A percentile compares a stretch with the other conserved stretches of the same genome.
Conservation (phyloP, 2,888 invertebrate genomes). For the Ochropleura leucogaster region DNA sequence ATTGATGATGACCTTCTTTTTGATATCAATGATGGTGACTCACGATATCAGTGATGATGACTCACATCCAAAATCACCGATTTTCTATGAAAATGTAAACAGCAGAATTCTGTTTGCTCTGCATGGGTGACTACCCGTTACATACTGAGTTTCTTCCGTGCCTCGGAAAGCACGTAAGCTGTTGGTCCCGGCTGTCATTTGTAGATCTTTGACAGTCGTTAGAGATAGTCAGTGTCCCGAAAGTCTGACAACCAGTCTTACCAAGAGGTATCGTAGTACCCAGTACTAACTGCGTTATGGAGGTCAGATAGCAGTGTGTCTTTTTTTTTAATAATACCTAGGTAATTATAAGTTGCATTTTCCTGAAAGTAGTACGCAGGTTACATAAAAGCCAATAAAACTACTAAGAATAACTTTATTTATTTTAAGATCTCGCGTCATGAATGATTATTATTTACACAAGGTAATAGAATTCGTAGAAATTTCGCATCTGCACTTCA, state of each 20-base stretch:
- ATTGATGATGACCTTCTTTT: background rate
- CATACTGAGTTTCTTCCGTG: too few relatives aligned
- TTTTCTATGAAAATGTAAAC: slow-evolving; percentile 34
- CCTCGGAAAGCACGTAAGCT: too few relatives aligned
- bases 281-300: too few relatives aligned
- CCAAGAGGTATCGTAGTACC: too few relatives aligned
- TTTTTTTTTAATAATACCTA: background rate
- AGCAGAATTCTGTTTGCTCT: slow-evolving; percentile 1
- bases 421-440: slow-evolving; percentile 2
- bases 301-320: too few relatives aligned
- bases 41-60: background rate
- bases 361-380: background rate
- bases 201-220: too few relatives aligned
- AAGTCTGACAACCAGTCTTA: too few relatives aligned
- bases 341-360: background rate
- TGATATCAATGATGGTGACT: too few relatives aligned
- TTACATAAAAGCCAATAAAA: background rate
- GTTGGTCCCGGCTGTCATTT: too few relatives aligned
- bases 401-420: background rate
- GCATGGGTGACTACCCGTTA: too few relatives aligned
- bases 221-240: too few relatives aligned
- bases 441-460: slow-evolving; percentile 1
- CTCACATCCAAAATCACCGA: slow-evolving; percentile 15
- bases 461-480: slow-evolving; percentile 31
- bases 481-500: slow-evolving; percentile 25